Conservation (phyloP, 2,888 invertebrate species). For the Belgica antarctica region DNA sequence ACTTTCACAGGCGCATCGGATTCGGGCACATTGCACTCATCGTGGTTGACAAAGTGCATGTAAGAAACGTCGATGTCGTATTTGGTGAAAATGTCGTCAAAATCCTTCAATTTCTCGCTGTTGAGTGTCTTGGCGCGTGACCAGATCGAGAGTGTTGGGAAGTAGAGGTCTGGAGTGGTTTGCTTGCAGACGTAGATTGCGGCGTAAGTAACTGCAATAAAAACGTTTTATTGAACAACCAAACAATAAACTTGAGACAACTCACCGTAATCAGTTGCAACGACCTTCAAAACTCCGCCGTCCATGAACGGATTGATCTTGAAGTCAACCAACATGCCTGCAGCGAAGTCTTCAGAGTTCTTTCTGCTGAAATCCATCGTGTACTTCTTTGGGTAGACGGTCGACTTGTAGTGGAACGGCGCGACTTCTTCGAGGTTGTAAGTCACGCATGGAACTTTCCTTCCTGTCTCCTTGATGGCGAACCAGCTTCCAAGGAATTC, state of each 20-base stretch:
- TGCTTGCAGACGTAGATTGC: slow-evolving; percentile 7
- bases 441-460: neutral
- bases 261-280: slow-evolving; percentile 28
- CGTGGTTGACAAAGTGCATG: neutral
- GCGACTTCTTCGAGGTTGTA: neutral
- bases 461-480: slow-evolving; percentile 4
- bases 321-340: neutral
- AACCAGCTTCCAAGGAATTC: neutral
- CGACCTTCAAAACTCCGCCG: neutral
- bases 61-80: neutral
- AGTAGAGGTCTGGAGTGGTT: neutral
- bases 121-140: neutral
- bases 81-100: neutral
- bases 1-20: neutral
- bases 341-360: neutral
- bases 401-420: neutral
- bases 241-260: neutral
- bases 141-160: neutral
- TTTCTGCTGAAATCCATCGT: neutral
- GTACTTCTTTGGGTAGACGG: neutral
- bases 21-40: neutral
- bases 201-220: neutral
- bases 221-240: neutral
- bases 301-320: neutral
- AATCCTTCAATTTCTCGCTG: neutral